Evolutionary conservation across 2,888 invertebrate species (phyloP), one percentile per base, ranked within the genome.

Genomic region (Drosophila siamana): DNA sequence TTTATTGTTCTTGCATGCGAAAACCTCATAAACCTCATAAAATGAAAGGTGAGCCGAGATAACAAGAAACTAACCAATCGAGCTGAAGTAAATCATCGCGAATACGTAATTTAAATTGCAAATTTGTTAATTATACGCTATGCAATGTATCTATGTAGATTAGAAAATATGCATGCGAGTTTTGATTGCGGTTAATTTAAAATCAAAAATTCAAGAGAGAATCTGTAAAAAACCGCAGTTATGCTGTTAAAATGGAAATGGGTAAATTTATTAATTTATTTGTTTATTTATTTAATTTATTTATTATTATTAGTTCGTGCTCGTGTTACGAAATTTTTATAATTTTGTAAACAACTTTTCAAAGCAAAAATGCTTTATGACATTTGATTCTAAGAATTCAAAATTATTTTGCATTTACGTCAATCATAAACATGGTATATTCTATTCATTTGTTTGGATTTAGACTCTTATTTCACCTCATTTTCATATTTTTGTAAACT

Each of bases 1-100:
- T 67, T 68, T 75, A 73, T 76, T 73, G 55, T 65, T 41, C 56
- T 56, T 50, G 74, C 74, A 78, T 67, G 72, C 33, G 43, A 48
- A 46, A 8, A 40, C 56, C 61, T 60, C 74, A 52, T 78, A 50
- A 65, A 78, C n/a, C n/a, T n/a, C n/a, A n/a, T n/a, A 40, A 51
- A 57, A 59, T 26, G 24, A 24, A 46, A 55, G 24, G 22, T 13
- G 33, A 54, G 26, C 24, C 15, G 41, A 13, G 11, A 41, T 30
- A 26, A 19, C 22, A 48, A 15, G 6, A 30, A 28, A 6, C 2
- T 3, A 24, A 9, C 26, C 4, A 47, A 38, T 36, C 19, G 33
- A 33, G 5, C 30, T 36, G 8, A 7, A 30, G 9, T 19, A 50
- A 50, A n/a, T 22, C 19, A 30, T 15, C 13, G 16, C 7, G 2